Evolutionary conservation across 2,797 vertebrate species (phyloP).

Genomic region (Acrocephalus scirpaceus): DNA sequence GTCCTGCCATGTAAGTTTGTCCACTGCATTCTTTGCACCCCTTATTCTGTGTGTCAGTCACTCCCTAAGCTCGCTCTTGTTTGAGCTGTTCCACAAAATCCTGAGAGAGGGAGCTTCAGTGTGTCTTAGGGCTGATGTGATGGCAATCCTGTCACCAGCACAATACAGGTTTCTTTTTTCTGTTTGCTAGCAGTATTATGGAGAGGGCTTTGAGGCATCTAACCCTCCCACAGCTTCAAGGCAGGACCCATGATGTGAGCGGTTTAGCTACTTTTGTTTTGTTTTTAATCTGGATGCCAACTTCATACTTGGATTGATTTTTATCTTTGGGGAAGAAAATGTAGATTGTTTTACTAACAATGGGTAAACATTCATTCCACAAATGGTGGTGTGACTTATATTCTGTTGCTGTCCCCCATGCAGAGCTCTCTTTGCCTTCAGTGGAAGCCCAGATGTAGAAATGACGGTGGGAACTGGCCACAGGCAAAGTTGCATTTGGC

Average conservation of each 20-base stretch:
- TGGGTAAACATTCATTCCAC: neutral
- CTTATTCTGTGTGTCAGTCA: neutral
- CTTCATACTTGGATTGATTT: conserved; percentile 28
- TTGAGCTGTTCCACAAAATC: neutral
- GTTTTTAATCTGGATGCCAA: neutral
- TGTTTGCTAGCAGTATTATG: neutral
- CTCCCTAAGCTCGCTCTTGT: neutral
- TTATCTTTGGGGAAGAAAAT: conserved; percentile 46
- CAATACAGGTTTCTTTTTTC: neutral
- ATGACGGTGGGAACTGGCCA: neutral
- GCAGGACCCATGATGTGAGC: neutral
- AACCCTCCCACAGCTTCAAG: neutral
- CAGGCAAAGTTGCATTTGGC: neutral
- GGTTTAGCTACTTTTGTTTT: conserved; percentile 8
- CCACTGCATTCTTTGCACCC: neutral
- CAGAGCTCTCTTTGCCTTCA: neutral
- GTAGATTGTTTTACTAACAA: conserved; percentile 22
- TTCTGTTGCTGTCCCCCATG: neutral
- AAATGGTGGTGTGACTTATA: conserved; percentile 13
- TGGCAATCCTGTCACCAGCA: neutral
- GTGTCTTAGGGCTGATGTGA: neutral
- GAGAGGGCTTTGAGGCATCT: neutral
- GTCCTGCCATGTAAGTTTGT: neutral
- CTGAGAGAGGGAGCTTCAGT: neutral
- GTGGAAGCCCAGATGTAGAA: neutral